Evolutionary conservation across 2,888 invertebrate species (phyloP).

Genomic region (Theretra japonica): DNA sequence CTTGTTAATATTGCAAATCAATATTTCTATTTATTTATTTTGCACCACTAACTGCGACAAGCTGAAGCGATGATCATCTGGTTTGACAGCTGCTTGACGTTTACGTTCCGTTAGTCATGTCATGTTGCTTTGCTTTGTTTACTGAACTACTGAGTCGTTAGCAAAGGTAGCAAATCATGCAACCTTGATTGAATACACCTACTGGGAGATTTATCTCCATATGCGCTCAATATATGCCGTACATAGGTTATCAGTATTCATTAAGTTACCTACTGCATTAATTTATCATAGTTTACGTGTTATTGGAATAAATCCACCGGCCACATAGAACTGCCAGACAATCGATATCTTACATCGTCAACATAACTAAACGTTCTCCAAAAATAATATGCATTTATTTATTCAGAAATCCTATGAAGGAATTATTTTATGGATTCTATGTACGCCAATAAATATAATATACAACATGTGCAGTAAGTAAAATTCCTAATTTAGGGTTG

Average conservation of each 20-base stretch:
- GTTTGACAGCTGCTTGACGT: constrained; percentile 46
- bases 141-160: neutral
- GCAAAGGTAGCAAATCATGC: constrained; percentile 24
- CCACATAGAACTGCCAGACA: neutral
- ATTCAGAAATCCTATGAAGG: no score
- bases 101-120: constrained; percentile 39
- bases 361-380: no score
- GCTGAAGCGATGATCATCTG: constrained; percentile 52
- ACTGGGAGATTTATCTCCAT: neutral
- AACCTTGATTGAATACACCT: constrained; percentile 6
- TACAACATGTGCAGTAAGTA: no score
- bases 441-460: no score
- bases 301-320: neutral
- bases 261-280: neutral
- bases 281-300: neutral
- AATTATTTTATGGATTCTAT: no score
- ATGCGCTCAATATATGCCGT: neutral
- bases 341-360: no score
- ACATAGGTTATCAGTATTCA: neutral
- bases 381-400: no score
- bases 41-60: constrained; percentile 53
- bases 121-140: constrained; percentile 12
- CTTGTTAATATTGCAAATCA: constrained; percentile 47
- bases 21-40: constrained; percentile 61
- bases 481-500: neutral